Evolutionary conservation across 53 echinoderm and acorn worm species (phyloP).

Genomic region (Antedon mediterranea): DNA sequence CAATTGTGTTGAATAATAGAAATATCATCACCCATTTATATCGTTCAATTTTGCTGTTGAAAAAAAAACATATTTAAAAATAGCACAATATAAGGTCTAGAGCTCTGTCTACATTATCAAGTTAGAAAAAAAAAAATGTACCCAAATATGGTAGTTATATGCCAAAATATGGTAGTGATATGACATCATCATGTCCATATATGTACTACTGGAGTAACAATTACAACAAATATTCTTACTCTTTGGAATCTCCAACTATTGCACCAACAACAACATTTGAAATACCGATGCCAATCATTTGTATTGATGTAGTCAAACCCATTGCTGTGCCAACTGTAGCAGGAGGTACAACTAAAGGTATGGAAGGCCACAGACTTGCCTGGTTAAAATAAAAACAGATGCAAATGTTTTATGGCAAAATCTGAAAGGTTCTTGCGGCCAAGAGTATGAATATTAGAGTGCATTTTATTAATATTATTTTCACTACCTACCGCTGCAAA

Average conservation of each 20-base stretch:
- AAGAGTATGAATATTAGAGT: too few relatives aligned
- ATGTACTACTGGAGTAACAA: too few relatives aligned
- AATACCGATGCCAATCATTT: conserved; percentile 68
- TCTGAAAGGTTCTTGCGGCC: too few relatives aligned
- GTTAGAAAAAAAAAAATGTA: too few relatives aligned
- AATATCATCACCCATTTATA: conserved; percentile 65
- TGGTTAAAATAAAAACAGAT: conserved; percentile 6
- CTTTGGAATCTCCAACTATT: conserved; percentile 18
- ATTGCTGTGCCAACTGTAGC: conserved; percentile 75
- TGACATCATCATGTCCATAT: too few relatives aligned
- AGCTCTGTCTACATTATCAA: too few relatives aligned
- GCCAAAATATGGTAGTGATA: too few relatives aligned
- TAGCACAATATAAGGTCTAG: background rate
- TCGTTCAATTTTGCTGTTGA: background rate
- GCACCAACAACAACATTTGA: conserved; percentile 62
- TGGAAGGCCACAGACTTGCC: conserved; percentile 81
- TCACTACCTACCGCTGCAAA: conserved; percentile 74
- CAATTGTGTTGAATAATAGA: conserved; percentile 41
- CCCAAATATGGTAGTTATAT: too few relatives aligned
- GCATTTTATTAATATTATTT: too few relatives aligned
- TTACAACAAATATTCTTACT: too few relatives aligned
- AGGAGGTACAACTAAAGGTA: conserved; percentile 58
- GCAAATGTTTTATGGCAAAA: too few relatives aligned
- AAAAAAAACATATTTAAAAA: too few relatives aligned
- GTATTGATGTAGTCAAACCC: conserved; percentile 66